Evolutionary conservation across 2,113 vertebrate species (phyloP).

Genomic region (Microtus montanus): DNA sequence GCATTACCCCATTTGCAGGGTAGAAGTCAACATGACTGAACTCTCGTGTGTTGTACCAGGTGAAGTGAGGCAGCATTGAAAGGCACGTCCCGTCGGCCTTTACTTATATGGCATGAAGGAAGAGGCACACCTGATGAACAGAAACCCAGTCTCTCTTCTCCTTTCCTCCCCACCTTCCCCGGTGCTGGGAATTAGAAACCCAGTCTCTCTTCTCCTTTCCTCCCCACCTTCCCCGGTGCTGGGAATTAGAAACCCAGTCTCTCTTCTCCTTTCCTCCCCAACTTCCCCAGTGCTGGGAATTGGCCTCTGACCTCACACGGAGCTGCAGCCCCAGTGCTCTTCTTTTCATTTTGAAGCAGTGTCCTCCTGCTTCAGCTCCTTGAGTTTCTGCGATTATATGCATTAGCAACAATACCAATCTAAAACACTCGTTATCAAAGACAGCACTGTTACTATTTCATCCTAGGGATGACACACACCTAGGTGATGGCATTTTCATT

Average conservation of each 20-base stretch:
- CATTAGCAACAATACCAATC: neutral
- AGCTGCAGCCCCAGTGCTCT: neutral
- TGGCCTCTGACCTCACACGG: neutral
- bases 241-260: neutral
- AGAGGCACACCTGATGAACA: conserved; percentile 1
- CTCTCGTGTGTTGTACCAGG: neutral
- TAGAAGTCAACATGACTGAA: neutral
- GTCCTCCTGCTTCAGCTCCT: neutral
- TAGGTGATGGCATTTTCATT: neutral
- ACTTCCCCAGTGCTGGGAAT: neutral
- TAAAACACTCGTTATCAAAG: neutral
- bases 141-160: neutral
- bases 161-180: neutral
- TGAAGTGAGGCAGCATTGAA: neutral
- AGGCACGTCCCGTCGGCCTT: neutral
- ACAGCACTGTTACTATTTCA: neutral
- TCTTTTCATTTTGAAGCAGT: neutral
- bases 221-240: neutral
- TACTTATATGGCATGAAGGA: neutral
- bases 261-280: neutral
- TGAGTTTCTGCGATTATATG: neutral
- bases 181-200: neutral
- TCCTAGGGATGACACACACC: neutral
- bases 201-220: neutral
- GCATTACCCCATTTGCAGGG: neutral